These are phyloP conservation scores for Herpetotheres cachinnans DNA, from an alignment of 2,113 vertebrate species.

Conservation along the genomic window DNA sequence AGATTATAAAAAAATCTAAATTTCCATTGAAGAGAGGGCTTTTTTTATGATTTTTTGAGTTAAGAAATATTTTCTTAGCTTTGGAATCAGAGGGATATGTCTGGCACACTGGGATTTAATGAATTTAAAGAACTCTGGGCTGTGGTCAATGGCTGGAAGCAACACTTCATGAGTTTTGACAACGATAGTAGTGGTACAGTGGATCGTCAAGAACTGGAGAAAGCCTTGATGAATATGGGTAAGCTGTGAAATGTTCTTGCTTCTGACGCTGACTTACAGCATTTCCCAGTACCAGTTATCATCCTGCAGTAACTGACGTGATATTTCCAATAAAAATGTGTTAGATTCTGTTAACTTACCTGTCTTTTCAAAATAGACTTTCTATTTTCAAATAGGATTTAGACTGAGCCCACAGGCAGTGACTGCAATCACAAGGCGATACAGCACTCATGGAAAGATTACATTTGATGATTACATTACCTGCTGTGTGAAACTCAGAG, in stretches of 20 bases:
- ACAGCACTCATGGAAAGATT: slow-evolving; percentile 83
- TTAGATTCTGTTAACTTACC: not conserved
- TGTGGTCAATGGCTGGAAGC: slow-evolving; percentile 88
- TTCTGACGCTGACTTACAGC: not conserved
- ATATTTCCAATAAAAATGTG: not conserved
- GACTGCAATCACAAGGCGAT: slow-evolving; percentile 83
- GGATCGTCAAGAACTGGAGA: slow-evolving; percentile 87
- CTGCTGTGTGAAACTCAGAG: slow-evolving; percentile 87
- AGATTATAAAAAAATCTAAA: not conserved
- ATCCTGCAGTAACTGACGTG: not conserved
- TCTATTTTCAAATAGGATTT: slow-evolving; percentile 69
- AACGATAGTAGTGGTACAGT: slow-evolving; percentile 85
- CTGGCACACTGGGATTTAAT: slow-evolving; percentile 87
- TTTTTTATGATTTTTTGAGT: not conserved
- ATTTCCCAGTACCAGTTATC: not conserved
- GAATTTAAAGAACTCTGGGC: slow-evolving; percentile 93
- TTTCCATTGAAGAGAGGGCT: not conserved
- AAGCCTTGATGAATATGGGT: slow-evolving; percentile 87
- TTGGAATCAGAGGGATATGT: slow-evolving; percentile 79
- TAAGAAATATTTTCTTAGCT: slow-evolving; percentile 72
- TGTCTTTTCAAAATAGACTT: not conserved
- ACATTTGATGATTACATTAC: slow-evolving; percentile 92
- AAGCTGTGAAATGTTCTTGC: not conserved
- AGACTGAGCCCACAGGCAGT: slow-evolving; percentile 87
- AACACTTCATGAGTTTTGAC: slow-evolving; percentile 86